Percentiles rank a stretch among this genome's conserved stretches.
phyloP scores from a whole-genome alignment of 2,888 invertebrate genomes.

The Eristalis tenax region DNA sequence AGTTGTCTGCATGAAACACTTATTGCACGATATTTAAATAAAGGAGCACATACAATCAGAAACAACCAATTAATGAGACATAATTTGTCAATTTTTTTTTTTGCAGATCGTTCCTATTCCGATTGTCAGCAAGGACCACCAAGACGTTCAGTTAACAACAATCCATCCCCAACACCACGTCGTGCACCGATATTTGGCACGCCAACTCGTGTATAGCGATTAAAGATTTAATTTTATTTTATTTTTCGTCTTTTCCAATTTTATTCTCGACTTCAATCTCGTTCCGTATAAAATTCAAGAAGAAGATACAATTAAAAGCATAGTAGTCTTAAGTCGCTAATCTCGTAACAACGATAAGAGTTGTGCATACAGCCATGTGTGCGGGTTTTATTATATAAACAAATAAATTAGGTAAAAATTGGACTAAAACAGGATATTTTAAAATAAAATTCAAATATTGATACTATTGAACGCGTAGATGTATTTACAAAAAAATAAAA shows the following conservation, averaged over 20 bases:
- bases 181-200: constrained; percentile 79
- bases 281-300: background rate
- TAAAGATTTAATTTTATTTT: constrained; percentile 77
- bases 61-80: constrained; percentile 4
- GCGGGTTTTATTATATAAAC: constrained; percentile 5
- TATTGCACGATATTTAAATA: constrained; percentile 35
- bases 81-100: constrained; percentile 20
- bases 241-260: constrained; percentile 10
- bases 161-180: constrained; percentile 76
- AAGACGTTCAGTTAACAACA: constrained; percentile 76
- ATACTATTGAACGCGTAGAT: constrained; percentile 40
- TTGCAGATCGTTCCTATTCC: constrained; percentile 84
- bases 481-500: constrained; percentile 54
- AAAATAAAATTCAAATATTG: constrained; percentile 35
- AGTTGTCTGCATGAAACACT: background rate
- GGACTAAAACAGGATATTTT: constrained; percentile 70
- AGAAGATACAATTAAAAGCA: background rate
- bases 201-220: constrained; percentile 80
- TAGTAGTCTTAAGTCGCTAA: constrained; percentile 43
- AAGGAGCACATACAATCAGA: background rate
- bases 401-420: constrained; percentile 32
- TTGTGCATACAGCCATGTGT: background rate
- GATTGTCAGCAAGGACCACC: constrained; percentile 82
- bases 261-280: constrained; percentile 30
- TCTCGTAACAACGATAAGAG: constrained; percentile 27